Percentiles rank a stretch among this genome's conserved stretches.
phyloP scores from a whole-genome alignment of 2,888 invertebrate genomes.

The Rhimphoctona megacephalus region DNA sequence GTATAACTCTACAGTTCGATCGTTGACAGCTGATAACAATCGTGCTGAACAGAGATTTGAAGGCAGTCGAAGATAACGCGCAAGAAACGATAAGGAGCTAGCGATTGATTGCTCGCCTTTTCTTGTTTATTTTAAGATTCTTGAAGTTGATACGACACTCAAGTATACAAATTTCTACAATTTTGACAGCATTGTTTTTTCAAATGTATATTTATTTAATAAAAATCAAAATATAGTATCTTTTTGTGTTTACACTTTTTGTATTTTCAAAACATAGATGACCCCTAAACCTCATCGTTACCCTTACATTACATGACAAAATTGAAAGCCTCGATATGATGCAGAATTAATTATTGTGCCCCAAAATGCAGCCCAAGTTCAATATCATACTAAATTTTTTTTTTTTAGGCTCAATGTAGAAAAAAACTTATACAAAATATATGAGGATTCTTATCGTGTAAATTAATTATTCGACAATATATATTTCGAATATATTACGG shows the following conservation, averaged over 20 bases:
- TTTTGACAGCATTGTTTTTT: not conserved
- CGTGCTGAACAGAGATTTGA: conserved; percentile 18
- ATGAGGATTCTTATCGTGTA: too few species aligned
- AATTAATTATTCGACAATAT: too few species aligned
- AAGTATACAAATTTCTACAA: not conserved
- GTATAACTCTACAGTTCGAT: not conserved
- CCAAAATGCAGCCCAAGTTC: too few species aligned
- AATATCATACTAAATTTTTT: too few species aligned
- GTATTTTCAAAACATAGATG: not conserved
- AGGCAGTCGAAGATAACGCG: conserved; percentile 8
- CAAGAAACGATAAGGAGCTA: conserved; percentile 15
- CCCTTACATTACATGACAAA: not conserved
- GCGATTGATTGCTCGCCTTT: conserved; percentile 17
- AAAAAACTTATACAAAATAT: too few species aligned
- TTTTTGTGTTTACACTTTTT: not conserved
- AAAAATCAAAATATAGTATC: not conserved
- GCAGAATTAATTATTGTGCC: too few species aligned
- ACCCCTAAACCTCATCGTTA: not conserved
- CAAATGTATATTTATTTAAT: not conserved
- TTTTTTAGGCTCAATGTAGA: too few species aligned
- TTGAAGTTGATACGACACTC: not conserved
- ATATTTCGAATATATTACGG: too few species aligned
- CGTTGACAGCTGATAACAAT: conserved; percentile 35
- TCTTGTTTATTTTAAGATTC: not conserved
- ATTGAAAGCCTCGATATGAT: too few species aligned